phyloP scores from a whole-genome alignment of 37 sponge, comb jelly and placozoan genomes.

The Mnemiopsis leidyi region DNA sequence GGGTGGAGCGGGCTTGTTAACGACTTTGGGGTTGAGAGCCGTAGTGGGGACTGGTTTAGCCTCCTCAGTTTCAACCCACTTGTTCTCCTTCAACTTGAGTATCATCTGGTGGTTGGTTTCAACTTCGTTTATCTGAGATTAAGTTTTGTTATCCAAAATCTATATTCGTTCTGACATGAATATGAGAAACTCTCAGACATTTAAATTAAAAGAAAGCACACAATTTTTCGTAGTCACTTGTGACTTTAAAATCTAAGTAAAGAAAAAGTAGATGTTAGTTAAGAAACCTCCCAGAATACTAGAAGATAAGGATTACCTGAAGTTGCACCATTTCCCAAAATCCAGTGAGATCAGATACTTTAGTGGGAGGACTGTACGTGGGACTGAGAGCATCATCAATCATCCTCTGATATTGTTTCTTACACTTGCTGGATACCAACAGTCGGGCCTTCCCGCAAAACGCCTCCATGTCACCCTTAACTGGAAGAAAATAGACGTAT shows the following conservation, averaged over 20 bases:
- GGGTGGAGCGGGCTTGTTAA: not conserved
- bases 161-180: no score
- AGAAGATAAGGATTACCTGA: no score
- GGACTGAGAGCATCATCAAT: slow-evolving; percentile 51
- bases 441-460: slow-evolving; percentile 29
- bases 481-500: no score
- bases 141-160: no score
- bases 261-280: no score
- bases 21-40: slow-evolving; percentile 13
- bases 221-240: no score
- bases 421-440: not conserved
- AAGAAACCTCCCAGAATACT: no score
- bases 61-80: not conserved
- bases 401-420: slow-evolving; percentile 37
- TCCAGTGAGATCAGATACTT: slow-evolving; percentile 54
- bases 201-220: no score
- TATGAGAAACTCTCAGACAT: no score
- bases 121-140: slow-evolving; percentile 14
- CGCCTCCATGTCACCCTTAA: slow-evolving; percentile 16
- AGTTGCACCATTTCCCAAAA: slow-evolving; percentile 62
- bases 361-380: slow-evolving; percentile 56
- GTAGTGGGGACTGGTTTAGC: not conserved
- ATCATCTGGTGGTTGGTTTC: not conserved
- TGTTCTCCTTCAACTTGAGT: slow-evolving; percentile 12
- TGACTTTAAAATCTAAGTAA: no score